Base-by-base conservation (phyloP, 1,140 invertebrate genomes). In the Oppia nitens region DNA sequence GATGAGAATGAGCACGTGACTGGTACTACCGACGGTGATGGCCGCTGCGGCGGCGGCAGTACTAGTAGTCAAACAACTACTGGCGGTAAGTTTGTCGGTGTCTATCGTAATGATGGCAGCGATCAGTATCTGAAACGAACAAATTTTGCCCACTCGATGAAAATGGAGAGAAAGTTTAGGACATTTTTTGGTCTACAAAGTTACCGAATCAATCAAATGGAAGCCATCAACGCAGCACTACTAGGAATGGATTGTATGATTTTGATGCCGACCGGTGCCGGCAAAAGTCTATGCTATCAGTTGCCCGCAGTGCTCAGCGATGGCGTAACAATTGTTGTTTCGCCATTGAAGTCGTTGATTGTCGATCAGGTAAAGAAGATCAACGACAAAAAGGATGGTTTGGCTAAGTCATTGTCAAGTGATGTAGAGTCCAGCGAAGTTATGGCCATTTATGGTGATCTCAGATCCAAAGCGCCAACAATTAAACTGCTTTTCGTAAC, bases 251-350 rank as follows among this genome's bases (percentile, higher is more conserved):
- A 98, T 71, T 86, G 85, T 64, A 93, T 98, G 69, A 81, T 98
- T 3, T 77, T 98, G 0, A 98, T 98, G 94, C 93, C 94, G 14
- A 98, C 94, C 51, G 95, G 76, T 26, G 92, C 91, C 62, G 95
- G 95, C 63, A 98, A 98, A 75, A 94, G 89, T 47, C 72, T 98
- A n/a, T 95, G 92, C 66, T 98, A 97, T 74, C 95, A 98, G 73
- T 74, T 77, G 59, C 77, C 79, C 27, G 78, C 79, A 0, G 69
- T 80, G 56, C 66, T 75, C n/a, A 53, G 60, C 23, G 65, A 66
- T 47, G 87, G 87, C 3, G 77, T 95, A 0, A 91, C 90, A 0
- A 78, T 98, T 59, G 93, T 98, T 12, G 81, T 98, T 57, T 96
- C 92, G 25, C 94, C 94, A 2, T 72, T 98, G 2, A 88, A 89